Conservation (phyloP, 1,140 invertebrate species). For the Vollenhovia emeryi region DNA sequence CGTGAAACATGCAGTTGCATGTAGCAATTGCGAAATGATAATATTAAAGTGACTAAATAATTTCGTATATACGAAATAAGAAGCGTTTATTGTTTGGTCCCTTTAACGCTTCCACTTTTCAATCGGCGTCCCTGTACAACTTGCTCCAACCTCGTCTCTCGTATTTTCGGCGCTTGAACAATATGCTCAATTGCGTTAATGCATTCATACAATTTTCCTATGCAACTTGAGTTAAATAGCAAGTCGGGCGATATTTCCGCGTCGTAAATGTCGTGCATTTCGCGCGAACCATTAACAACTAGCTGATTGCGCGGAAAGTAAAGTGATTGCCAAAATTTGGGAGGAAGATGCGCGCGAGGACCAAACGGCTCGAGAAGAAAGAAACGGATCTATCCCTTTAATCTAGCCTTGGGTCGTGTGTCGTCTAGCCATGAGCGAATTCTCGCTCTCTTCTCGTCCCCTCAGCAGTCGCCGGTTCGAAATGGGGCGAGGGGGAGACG, state of each 20-base stretch:
- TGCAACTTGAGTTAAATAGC: neutral
- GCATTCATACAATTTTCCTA: slow-evolving; percentile 26
- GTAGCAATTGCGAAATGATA: slow-evolving; percentile 6
- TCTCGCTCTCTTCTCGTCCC: slow-evolving; percentile 57
- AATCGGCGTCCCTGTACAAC: neutral
- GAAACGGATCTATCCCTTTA: slow-evolving; percentile 74
- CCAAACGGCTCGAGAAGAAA: neutral
- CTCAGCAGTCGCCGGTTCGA: slow-evolving; percentile 46
- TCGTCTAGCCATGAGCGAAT: slow-evolving; percentile 56
- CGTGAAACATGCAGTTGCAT: neutral
- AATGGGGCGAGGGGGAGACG: slow-evolving; percentile 50
- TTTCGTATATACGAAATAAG: neutral
- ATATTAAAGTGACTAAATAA: neutral
- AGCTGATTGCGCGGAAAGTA: slow-evolving; percentile 27
- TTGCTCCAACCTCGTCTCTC: neutral
- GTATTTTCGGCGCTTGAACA: slow-evolving; percentile 20
- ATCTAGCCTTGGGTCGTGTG: slow-evolving; percentile 63
- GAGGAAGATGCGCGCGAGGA: neutral
- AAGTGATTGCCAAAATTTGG: slow-evolving; percentile 48
- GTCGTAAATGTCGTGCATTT: slow-evolving; percentile 36
- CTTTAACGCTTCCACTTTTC: neutral
- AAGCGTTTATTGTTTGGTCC: neutral
- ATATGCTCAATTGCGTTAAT: slow-evolving; percentile 55
- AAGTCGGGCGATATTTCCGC: slow-evolving; percentile 16
- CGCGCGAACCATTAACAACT: slow-evolving; percentile 7